Base-by-base conservation (phyloP, 2,113 vertebrate genomes). In the Corvus moneduloides region DNA sequence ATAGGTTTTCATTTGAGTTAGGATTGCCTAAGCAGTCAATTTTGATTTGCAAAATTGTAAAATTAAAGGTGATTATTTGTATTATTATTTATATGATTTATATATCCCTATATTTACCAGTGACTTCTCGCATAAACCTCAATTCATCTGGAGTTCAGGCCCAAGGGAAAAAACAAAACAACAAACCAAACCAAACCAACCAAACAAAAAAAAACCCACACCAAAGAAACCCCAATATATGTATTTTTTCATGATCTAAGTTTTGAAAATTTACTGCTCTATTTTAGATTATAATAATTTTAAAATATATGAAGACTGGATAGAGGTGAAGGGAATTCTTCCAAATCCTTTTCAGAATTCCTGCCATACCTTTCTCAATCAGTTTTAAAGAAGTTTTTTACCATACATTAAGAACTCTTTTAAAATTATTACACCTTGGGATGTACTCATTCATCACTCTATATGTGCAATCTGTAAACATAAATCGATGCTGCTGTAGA, bases 171-270 rank as follows among this genome's bases (percentile, higher is more conserved):
- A 62, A 49, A 20, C 2, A 33, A 43, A 43, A 5, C 2, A 41
- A 26, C 8, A 56, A 39, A 26, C 7, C 12, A 55, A 62, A 26
- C 4, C 3, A 54, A 78, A 61, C 11, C 9, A 73, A 48, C 2
- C 4, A 52, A 61, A 0, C 3, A 56, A 76, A 56, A 76, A 24
- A 10, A 20, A 37, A 10, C 1, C 5, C 0, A 49, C 21, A 35
- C 3, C 7, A 26, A 46, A 48, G 7, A 32, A 8, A 8, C 1
- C 1, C 16, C 5, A 27, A 15, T 3, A 58, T 43, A 35, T 8
- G 27, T 19, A 28, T 3, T 8, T 33, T 63, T 28, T 20, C 23
- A 55, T 76, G 1, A 5, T 30, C 6, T n/a, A 27, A 33, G 2
- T 73, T 83, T 93, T 59, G 7, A 52, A 80, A 62, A 16, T 8